Evolutionary conservation across 1,140 invertebrate species (phyloP), one percentile per base, ranked within the genome.

Genomic region (Matsumurasca onukii): DNA sequence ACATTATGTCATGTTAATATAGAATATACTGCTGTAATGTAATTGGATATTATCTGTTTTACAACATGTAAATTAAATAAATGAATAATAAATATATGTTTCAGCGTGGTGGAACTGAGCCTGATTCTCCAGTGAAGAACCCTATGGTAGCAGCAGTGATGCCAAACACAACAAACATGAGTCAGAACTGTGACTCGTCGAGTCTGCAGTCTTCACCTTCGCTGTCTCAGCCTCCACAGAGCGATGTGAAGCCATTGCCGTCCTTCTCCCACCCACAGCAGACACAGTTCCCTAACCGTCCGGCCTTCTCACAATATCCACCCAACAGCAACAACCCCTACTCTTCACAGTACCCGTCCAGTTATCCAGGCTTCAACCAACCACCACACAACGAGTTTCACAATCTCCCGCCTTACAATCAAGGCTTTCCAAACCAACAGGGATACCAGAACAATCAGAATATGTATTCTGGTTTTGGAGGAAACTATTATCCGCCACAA

Each of bases 271-370:
- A n/a, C n/a, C 77, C 20, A 73, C 77, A 3, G 81, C 55, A 59
- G n/a, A 22, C 80, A 66, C 79, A 78, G 48, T 78, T 77, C 57
- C n/a, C n/a, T n/a, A n/a, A n/a, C n/a, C 77, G 77, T 27, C 78
- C 75, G 5, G 76, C 78, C 2, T 80, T 78, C 62, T n/a, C n/a
- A n/a, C 80, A 79, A 55, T 80, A 80, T 1, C 77, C 77, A 15
- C 67, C 66, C 31, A 74, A 72, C 51, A 71, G 71, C 22, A 59
- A 59, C 24, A 59, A 59, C 55, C n/a, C n/a, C n/a, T n/a, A n/a
- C n/a, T n/a, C n/a, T n/a, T n/a, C n/a, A n/a, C 55, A 59, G 55
- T 59, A 27, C 55, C 55, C 39, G 22, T 29, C 62, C 17, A 3
- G 20, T n/a, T 65, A 65, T 48, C 30, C 31, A 15, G 62, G 62